These are phyloP conservation scores for Malurus elegans DNA, from an alignment of 2,113 vertebrate genomes.

Conservation along the genomic window DNA sequence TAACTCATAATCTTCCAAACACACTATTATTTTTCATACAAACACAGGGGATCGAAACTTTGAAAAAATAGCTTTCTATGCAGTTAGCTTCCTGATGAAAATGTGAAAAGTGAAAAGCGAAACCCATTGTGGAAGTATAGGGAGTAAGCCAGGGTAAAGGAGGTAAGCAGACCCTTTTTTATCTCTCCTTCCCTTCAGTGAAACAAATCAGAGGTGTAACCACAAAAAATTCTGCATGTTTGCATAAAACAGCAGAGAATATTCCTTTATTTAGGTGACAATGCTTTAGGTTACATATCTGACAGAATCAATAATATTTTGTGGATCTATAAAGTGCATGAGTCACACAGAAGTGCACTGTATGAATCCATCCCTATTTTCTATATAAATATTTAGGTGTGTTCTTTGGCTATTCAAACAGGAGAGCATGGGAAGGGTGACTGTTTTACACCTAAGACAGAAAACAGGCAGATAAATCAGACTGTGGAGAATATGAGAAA, in stretches of 20 bases:
- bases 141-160: not conserved
- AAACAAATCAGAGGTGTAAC: not conserved
- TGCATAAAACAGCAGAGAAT: not conserved
- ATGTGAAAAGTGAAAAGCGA: not conserved
- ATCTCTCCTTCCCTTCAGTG: not conserved
- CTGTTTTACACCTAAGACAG: not conserved
- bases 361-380: not conserved
- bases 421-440: not conserved
- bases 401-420: not conserved
- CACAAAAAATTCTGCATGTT: not conserved
- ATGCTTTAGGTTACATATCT: not conserved
- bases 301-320: not conserved
- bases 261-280: not conserved
- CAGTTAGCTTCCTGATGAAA: not conserved
- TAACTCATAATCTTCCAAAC: not conserved
- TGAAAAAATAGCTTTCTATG: not conserved
- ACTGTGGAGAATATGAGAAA: not conserved
- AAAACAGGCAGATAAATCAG: not conserved
- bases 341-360: not conserved
- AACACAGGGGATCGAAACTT: not conserved
- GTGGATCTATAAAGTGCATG: not conserved
- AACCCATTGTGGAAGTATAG: fast-evolving
- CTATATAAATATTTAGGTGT: not conserved
- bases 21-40: not conserved
- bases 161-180: not conserved